phyloP scores from a whole-genome alignment of 2,888 invertebrate species.

The Metallyticus violacea region DNA sequence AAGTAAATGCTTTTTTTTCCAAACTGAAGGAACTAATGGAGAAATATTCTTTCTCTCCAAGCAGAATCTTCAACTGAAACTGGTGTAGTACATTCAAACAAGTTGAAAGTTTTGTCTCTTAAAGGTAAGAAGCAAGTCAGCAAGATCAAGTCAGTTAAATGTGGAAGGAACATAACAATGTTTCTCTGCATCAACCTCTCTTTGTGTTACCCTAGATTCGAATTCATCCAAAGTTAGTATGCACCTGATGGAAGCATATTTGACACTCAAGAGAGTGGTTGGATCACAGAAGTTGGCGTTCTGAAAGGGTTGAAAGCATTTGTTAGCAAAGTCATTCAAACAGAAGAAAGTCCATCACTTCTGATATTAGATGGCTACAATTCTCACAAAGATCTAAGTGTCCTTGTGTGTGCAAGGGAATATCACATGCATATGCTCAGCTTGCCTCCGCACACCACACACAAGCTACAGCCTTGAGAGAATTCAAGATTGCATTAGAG shows the following conservation, averaged over 20 bases:
- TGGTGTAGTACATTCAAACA: too few relatives aligned
- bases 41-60: too few relatives aligned
- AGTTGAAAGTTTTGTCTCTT: not conserved
- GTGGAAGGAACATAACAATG: not conserved
- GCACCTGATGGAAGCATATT: not conserved
- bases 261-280: not conserved
- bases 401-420: not conserved
- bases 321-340: not conserved
- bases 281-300: not conserved
- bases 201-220: not conserved
- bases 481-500: not conserved
- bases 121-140: not conserved
- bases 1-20: too few relatives aligned
- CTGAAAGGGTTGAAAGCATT: not conserved
- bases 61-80: too few relatives aligned
- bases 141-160: not conserved
- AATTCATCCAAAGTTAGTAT: too few relatives aligned
- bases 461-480: slow-evolving; percentile 12
- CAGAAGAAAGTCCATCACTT: slow-evolving; percentile 1
- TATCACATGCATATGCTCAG: not conserved
- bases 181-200: not conserved
- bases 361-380: not conserved
- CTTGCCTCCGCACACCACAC: not conserved
- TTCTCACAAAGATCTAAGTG: not conserved
- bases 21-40: too few relatives aligned